A percentile compares a stretch with the other conserved stretches of the same genome.
These are phyloP conservation scores for Phalanger gymnotis DNA, from an alignment of 2,797 vertebrate species.

Conservation along the genomic window DNA sequence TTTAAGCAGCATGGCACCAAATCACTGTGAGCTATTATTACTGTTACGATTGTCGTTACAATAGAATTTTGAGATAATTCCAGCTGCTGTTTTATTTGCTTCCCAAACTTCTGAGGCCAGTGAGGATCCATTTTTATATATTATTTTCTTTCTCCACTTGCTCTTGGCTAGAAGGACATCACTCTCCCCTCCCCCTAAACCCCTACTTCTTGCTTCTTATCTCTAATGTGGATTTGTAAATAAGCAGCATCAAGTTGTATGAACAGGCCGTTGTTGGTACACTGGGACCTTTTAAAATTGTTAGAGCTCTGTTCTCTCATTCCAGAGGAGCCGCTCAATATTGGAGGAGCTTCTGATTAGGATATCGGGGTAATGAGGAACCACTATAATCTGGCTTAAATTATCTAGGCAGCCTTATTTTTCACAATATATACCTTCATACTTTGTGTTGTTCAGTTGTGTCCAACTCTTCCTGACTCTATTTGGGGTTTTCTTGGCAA, in stretches of 20 bases:
- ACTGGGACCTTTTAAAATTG: not conserved
- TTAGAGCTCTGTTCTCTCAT: not conserved
- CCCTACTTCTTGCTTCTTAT: not conserved
- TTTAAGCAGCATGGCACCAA: not conserved
- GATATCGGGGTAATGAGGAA: not conserved
- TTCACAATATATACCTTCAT: not conserved
- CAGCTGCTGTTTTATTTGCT: not conserved
- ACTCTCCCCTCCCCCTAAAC: not conserved
- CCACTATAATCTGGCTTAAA: not conserved
- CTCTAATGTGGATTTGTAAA: not conserved
- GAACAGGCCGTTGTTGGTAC: not conserved
- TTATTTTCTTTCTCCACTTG: conserved; percentile 30
- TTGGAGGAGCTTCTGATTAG: not conserved
- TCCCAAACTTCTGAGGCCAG: not conserved
- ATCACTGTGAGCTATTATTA: not conserved
- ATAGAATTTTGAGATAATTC: not conserved
- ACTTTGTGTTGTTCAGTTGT: not conserved
- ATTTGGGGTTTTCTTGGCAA: not conserved
- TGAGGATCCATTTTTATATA: not conserved
- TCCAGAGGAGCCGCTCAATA: not conserved
- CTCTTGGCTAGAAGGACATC: not conserved
- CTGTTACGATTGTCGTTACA: not conserved
- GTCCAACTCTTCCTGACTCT: not conserved
- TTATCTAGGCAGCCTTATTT: no score
- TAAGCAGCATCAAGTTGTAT: not conserved